A percentile compares a stretch with the other conserved stretches of the same genome.
Conservation (phyloP, 2,113 vertebrate genomes). For the Pagrus major region DNA sequence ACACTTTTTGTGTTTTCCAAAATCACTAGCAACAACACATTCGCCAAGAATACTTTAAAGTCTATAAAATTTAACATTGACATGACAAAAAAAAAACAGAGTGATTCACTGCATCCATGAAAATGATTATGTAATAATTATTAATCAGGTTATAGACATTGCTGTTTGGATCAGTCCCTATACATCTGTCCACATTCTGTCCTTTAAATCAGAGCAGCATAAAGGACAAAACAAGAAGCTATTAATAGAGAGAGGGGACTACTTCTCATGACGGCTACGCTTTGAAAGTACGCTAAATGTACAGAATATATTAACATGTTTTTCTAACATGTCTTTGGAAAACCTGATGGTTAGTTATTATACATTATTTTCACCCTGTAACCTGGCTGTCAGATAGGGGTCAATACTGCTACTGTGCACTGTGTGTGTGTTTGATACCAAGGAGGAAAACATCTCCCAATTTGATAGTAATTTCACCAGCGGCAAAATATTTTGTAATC, state of each 20-base stretch:
- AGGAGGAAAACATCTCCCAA: not conserved
- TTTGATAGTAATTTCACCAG: slow-evolving; percentile 2
- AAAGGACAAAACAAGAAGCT: not conserved
- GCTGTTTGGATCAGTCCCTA: not conserved
- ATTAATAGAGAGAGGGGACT: not conserved
- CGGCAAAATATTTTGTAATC: slow-evolving; percentile 3
- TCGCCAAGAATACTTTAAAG: not conserved
- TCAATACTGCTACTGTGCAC: slow-evolving; percentile 1
- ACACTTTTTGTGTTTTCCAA: not conserved
- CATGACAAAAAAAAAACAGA: not conserved
- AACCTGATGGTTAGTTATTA: not conserved
- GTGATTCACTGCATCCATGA: not conserved
- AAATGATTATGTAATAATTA: not conserved
- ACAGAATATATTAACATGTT: too few relatives aligned
- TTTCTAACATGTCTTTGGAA: not conserved
- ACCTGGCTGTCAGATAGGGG: not conserved
- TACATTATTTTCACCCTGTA: not conserved
- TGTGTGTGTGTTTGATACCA: not conserved
- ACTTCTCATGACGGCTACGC: not conserved
- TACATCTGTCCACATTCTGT: slow-evolving; percentile 1
- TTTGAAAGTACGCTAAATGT: not conserved
- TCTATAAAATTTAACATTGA: not conserved
- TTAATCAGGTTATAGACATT: not conserved
- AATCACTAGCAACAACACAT: not conserved
- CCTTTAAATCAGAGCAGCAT: not conserved